Evolutionary conservation across 2,888 invertebrate species (phyloP).

Genomic region (Tubulanus polymorphus): DNA sequence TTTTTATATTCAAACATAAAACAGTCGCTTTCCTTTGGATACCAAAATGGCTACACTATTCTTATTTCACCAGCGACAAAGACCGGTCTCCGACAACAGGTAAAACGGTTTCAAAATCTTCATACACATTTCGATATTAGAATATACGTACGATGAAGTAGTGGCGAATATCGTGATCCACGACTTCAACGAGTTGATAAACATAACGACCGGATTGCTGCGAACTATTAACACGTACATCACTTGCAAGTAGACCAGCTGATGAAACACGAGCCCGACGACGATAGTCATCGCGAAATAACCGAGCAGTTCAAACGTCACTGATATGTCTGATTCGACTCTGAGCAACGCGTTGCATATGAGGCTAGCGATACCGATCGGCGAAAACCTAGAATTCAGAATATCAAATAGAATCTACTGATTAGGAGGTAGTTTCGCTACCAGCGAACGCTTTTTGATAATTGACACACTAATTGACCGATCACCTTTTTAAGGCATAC

Average conservation of each 20-base stretch:
- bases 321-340: not conserved
- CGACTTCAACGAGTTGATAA: not conserved
- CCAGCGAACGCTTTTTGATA: no score
- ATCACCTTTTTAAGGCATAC: no score
- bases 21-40: no score
- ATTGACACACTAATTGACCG: no score
- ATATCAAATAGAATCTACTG: no score
- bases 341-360: not conserved
- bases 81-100: no score
- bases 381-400: not conserved
- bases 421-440: no score
- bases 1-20: no score
- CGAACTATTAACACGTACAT: not conserved
- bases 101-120: no score
- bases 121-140: no score
- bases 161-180: not conserved
- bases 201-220: not conserved
- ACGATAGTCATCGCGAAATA: not conserved
- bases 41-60: no score
- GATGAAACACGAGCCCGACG: not conserved
- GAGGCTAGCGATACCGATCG: not conserved
- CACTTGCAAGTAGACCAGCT: not conserved
- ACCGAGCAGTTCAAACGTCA: not conserved
- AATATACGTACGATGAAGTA: not conserved
- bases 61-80: no score